Conservation (phyloP, 2,797 vertebrate genomes). For the Trichosurus vulpecula region DNA sequence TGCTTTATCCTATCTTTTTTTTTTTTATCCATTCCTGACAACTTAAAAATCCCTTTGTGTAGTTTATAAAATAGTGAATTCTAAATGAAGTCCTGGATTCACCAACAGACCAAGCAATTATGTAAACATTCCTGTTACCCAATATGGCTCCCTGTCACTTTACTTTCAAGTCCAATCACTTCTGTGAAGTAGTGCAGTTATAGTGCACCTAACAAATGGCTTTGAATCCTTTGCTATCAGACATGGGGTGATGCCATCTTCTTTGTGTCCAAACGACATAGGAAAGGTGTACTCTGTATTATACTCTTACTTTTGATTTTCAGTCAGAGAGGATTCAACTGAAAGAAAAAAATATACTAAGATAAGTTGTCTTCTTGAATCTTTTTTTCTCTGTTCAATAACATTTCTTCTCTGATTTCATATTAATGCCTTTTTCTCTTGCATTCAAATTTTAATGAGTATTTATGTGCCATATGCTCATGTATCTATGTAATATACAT, state of each 20-base stretch:
- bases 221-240: constrained; percentile 34
- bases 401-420: constrained; percentile 36
- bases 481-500: not conserved
- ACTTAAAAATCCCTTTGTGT: constrained; percentile 79
- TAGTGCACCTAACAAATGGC: not conserved
- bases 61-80: constrained; percentile 80
- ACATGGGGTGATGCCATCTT: constrained; percentile 48
- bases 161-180: constrained; percentile 69
- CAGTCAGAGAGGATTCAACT: constrained; percentile 65
- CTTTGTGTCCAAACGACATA: constrained; percentile 64
- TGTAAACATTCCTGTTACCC: constrained; percentile 73
- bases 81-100: constrained; percentile 74
- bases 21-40: constrained; percentile 80
- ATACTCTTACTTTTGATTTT: constrained; percentile 71
- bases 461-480: no score
- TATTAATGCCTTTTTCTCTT: constrained; percentile 22
- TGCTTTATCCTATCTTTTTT: constrained; percentile 84
- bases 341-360: constrained; percentile 71
- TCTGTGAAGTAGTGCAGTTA: constrained; percentile 64
- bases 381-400: constrained; percentile 47
- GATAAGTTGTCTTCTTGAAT: constrained; percentile 67
- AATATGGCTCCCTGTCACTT: constrained; percentile 67
- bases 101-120: constrained; percentile 75
- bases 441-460: constrained; percentile 12
- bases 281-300: constrained; percentile 58